Percentiles rank a stretch among this genome's conserved stretches.
Evolutionary conservation across 2,888 invertebrate genomes (phyloP).

Genomic region (Griposia aprilina): DNA sequence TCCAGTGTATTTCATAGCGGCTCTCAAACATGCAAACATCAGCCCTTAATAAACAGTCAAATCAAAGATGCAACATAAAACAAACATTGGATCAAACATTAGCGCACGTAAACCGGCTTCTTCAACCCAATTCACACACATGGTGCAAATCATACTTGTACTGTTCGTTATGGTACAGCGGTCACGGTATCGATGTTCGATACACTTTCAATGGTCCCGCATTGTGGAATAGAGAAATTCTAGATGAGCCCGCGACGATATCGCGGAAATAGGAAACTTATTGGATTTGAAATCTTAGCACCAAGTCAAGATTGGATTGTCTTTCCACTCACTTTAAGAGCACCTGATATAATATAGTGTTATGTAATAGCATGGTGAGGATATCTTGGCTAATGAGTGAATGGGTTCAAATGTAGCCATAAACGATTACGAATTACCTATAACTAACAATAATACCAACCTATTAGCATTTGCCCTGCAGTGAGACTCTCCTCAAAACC

Average conservation of each 20-base stretch:
- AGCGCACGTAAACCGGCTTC: slow-evolving; percentile 20
- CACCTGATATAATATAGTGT: not conserved
- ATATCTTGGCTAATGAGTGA: not conserved
- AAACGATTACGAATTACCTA: not conserved
- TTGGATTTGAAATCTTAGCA: slow-evolving; percentile 35
- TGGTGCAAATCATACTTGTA: slow-evolving; percentile 43
- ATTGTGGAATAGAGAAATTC: slow-evolving; percentile 59
- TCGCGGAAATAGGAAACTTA: slow-evolving; percentile 53
- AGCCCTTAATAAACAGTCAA: not conserved
- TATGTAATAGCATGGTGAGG: not conserved
- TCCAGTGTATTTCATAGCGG: not conserved
- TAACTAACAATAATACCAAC: not conserved
- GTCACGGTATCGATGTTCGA: slow-evolving; percentile 69
- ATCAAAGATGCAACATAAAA: not conserved
- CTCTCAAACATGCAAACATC: not conserved
- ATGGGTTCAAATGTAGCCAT: not conserved
- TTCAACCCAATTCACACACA: slow-evolving; percentile 46
- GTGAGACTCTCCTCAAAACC: not conserved
- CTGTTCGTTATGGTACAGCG: slow-evolving; percentile 69
- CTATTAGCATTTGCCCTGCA: not conserved
- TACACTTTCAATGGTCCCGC: slow-evolving; percentile 55
- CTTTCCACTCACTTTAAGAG: not conserved
- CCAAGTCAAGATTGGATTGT: slow-evolving; percentile 15
- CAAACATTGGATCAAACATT: slow-evolving; percentile 1
- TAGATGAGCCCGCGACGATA: slow-evolving; percentile 60